These are phyloP conservation scores for Montifringilla adamsi DNA, from an alignment of 2,113 vertebrate species.

Conservation along the genomic window DNA sequence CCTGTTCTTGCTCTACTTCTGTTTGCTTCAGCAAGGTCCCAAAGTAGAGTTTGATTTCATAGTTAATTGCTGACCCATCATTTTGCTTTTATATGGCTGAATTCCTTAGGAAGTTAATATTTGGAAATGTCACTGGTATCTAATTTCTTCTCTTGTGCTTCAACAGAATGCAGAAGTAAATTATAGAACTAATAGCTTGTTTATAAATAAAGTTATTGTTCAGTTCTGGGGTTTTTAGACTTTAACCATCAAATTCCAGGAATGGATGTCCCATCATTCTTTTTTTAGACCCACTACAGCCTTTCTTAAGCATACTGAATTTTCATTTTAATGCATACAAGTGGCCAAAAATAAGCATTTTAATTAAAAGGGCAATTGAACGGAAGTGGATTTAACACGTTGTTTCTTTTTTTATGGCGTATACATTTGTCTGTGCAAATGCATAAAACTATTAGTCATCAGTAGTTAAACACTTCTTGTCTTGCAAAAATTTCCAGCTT, in stretches of 20 bases:
- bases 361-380: neutral
- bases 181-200: neutral
- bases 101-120: neutral
- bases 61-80: neutral
- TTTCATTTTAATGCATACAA: neutral
- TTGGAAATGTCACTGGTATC: neutral
- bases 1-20: neutral
- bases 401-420: neutral
- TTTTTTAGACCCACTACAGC: neutral
- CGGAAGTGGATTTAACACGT: neutral
- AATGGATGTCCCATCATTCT: neutral
- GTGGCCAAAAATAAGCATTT: neutral
- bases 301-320: neutral
- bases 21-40: neutral
- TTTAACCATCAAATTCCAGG: neutral
- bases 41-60: neutral
- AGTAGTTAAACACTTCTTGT: neutral
- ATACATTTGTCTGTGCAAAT: neutral
- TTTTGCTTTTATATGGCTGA: neutral
- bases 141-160: neutral
- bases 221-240: neutral
- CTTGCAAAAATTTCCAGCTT: conserved; percentile 6
- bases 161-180: neutral
- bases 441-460: neutral
- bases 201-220: neutral